Conservation (phyloP, 2,113 vertebrate species). For the Cyphomyrus plagiostoma region DNA sequence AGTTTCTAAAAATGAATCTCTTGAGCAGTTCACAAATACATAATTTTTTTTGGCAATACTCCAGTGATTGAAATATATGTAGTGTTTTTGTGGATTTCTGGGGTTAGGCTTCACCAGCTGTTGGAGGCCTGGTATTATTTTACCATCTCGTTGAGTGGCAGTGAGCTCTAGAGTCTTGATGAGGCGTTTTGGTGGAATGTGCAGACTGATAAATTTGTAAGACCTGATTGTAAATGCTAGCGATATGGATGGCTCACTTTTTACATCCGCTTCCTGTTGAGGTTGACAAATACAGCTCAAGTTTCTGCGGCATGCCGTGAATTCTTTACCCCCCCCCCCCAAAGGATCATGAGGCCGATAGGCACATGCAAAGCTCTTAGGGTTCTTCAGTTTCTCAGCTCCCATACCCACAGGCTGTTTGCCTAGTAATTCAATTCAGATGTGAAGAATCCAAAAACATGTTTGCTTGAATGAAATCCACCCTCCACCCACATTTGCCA, state of each 20-base stretch:
- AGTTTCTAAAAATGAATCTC: background rate
- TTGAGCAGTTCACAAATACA: background rate
- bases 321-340: conserved; percentile 56
- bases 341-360: conserved; percentile 50
- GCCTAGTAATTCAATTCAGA: conserved; percentile 70
- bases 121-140: background rate
- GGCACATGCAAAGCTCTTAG: conserved; percentile 54
- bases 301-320: conserved; percentile 64
- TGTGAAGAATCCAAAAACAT: conserved; percentile 68
- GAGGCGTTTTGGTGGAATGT: conserved; percentile 37
- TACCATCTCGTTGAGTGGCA: conserved; percentile 32
- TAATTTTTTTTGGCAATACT: background rate
- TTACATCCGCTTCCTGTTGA: conserved; percentile 65
- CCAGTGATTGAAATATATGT: background rate
- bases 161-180: conserved; percentile 31
- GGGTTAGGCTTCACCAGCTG: background rate
- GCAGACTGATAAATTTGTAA: conserved; percentile 35
- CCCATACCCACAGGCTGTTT: conserved; percentile 65
- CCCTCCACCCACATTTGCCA: conserved; percentile 59
- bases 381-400: conserved; percentile 65
- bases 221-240: conserved; percentile 54
- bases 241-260: conserved; percentile 55
- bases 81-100: background rate
- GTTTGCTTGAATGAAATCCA: conserved; percentile 68
- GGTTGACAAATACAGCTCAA: conserved; percentile 65